Evolutionary conservation across 2,113 vertebrate genomes (phyloP).

Genomic region (Chamaea fasciata): DNA sequence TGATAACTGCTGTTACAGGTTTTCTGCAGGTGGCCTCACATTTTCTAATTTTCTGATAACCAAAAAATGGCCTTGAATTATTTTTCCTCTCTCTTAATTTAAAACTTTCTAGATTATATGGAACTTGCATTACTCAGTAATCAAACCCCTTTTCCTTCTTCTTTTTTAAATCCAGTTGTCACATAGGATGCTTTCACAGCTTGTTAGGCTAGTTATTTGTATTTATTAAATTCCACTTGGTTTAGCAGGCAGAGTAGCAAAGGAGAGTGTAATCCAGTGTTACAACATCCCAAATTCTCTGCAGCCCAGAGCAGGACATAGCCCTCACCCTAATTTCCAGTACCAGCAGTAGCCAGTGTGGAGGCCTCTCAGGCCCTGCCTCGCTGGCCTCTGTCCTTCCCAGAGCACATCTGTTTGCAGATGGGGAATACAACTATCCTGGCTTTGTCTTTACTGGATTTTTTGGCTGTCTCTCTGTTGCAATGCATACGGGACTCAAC

Average conservation of each 20-base stretch:
- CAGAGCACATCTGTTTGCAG: neutral
- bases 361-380: neutral
- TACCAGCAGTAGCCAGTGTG: neutral
- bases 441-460: neutral
- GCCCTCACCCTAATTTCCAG: neutral
- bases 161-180: neutral
- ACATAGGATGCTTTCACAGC: neutral
- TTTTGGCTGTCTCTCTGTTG: neutral
- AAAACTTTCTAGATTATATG: neutral
- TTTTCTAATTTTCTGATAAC: constrained; percentile 17
- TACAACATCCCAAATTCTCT: neutral
- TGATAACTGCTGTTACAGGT: neutral
- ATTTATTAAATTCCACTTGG: neutral
- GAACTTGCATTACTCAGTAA: neutral
- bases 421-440: rapidly evolving
- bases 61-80: neutral
- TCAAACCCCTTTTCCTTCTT: neutral
- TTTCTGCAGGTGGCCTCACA: neutral
- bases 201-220: neutral
- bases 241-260: neutral
- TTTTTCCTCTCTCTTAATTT: neutral
- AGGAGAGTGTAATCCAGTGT: neutral
- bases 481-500: neutral
- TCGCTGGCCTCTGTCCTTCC: neutral
- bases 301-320: neutral